Evolutionary conservation across 2,113 vertebrate species (phyloP), one percentile per base, ranked within the genome.

Genomic region (Mormyrus iriodes): DNA sequence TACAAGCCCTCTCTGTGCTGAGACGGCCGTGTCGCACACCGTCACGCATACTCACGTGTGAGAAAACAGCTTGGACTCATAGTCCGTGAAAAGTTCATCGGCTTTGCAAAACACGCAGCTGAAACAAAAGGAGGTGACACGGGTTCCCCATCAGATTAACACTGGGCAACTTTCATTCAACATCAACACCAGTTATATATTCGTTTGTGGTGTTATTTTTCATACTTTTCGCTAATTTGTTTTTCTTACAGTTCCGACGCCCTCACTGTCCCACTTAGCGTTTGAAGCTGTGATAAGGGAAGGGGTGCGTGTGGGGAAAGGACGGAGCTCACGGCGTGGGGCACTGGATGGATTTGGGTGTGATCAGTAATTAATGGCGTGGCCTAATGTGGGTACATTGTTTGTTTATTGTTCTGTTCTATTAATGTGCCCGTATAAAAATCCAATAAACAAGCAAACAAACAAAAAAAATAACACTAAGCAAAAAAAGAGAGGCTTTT

Each of bases 71-170:
- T 99, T 99, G 1, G 98, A 99, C 91, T 99, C 98, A 1, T 99
- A 99, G 88, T 99, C 97, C 48, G 96, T 98, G 94, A 99, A 99
- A 88, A 99, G 94, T 91, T 99, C 98, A 39, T 99, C 98, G 51
- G 98, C 97, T 94, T 98, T 99, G 94, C 98, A 99, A 91, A 99
- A 99, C 89, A 98, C 97, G 92, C 98, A 99, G 92, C 98, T 99
- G 90, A 52, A 95, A 95, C 42, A 92, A 86, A 9, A 91, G 52
- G 15, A 65, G 15, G 24, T 8, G 65, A 85, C 35, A n/a, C 19
- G 19, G 9, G 55, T 52, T 2, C n/a, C 17, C 0, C 39, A 89
- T 61, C 61, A 55, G 3, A 88, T 69, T 3, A 89, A 35, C 5
- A 61, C 24, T 2, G 17, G n/a, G 65, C 19, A 8, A 48, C 76